phyloP scores from a whole-genome alignment of 2,888 invertebrate species.

The Pterostichus niger region DNA sequence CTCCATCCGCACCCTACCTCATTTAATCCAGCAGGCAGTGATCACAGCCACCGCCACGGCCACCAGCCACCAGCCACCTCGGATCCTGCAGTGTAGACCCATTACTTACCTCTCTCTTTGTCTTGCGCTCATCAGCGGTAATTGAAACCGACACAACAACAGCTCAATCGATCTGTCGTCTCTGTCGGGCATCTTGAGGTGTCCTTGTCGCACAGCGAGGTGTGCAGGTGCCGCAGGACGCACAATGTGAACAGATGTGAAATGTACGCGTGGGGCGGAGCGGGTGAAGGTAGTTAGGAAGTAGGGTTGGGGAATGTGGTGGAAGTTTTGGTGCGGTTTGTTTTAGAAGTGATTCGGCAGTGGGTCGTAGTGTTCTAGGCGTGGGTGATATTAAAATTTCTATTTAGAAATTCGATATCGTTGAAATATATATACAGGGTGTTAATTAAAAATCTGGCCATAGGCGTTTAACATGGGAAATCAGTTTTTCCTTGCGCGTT shows the following conservation, averaged over 20 bases:
- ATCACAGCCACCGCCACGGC: no score
- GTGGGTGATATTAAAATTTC: no score
- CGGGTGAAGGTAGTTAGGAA: constrained; percentile 2
- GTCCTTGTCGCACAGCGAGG: not conserved
- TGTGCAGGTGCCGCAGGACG: not conserved
- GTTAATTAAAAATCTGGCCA: no score
- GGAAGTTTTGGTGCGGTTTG: not conserved
- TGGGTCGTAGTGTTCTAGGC: no score
- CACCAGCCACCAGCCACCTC: not conserved
- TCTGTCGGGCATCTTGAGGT: not conserved
- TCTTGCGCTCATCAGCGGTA: constrained; percentile 39
- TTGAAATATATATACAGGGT: no score
- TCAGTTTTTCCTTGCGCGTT: no score
- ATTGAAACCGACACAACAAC: constrained; percentile 50
- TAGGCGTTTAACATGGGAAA: no score
- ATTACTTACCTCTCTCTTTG: constrained; percentile 8
- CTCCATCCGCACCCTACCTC: no score
- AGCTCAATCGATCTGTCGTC: constrained; percentile 27
- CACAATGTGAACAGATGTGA: no score
- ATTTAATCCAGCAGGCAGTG: no score
- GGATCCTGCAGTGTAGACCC: not conserved
- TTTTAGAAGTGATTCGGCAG: no score
- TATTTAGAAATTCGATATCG: no score
- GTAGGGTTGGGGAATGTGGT: not conserved
- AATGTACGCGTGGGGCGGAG: not conserved